These are phyloP conservation scores for Alloscopus bannaensis DNA, from an alignment of 2,888 invertebrate species.

Conservation along the genomic window DNA sequence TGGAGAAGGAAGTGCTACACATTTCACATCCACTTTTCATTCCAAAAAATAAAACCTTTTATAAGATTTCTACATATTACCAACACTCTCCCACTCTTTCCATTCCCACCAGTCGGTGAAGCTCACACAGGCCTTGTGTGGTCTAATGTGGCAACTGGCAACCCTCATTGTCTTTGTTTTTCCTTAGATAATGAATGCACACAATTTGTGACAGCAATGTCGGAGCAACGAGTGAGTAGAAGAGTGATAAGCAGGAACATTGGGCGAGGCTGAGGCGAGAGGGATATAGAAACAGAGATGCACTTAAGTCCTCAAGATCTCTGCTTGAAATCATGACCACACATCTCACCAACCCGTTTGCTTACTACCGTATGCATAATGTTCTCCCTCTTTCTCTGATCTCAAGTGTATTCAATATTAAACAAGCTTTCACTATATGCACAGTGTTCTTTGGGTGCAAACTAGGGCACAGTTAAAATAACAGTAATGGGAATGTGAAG, in stretches of 20 bases:
- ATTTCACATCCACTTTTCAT: conserved; percentile 22
- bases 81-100: not conserved
- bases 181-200: conserved; percentile 16
- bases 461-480: too few relatives aligned
- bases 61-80: not conserved
- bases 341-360: too few relatives aligned
- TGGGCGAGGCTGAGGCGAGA: too few relatives aligned
- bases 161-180: conserved; percentile 9
- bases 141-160: conserved; percentile 15
- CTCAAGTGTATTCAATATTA: too few relatives aligned
- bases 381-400: too few relatives aligned
- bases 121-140: conserved; percentile 1
- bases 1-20: conserved; percentile 18
- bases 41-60: conserved; percentile 23
- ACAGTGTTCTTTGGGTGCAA: too few relatives aligned
- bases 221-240: conserved; percentile 25
- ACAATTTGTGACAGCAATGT: conserved; percentile 20
- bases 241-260: conserved; percentile 31
- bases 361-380: too few relatives aligned
- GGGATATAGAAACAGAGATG: not conserved
- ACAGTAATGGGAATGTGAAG: too few relatives aligned
- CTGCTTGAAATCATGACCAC: too few relatives aligned
- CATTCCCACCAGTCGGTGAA: not conserved
- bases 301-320: too few relatives aligned
- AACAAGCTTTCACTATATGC: too few relatives aligned